These are phyloP conservation scores for Chelon labrosus DNA, from an alignment of 2,797 vertebrate species.

Conservation along the genomic window DNA sequence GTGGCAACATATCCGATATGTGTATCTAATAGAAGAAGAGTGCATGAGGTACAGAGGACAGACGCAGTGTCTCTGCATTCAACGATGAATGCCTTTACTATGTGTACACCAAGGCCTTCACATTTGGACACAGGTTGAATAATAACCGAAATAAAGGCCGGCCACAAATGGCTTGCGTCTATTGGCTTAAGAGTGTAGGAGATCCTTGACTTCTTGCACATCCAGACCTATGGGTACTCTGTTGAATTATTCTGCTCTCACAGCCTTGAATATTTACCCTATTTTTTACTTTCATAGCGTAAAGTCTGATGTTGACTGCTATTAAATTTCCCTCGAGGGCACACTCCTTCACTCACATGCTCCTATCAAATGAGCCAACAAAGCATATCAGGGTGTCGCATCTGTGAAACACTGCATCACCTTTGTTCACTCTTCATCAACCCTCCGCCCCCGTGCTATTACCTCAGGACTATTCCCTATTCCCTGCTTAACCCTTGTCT, in stretches of 20 bases:
- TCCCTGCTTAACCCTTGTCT: slow-evolving; percentile 84
- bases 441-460: slow-evolving; percentile 80
- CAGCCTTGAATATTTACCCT: slow-evolving; percentile 74
- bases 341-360: slow-evolving; percentile 77
- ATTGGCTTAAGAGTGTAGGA: slow-evolving; percentile 41
- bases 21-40: slow-evolving; percentile 57
- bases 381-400: slow-evolving; percentile 82
- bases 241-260: slow-evolving; percentile 68
- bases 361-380: slow-evolving; percentile 84
- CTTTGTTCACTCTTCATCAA: slow-evolving; percentile 86
- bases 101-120: slow-evolving; percentile 39
- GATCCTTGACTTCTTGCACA: slow-evolving; percentile 43
- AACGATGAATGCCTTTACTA: slow-evolving; percentile 52
- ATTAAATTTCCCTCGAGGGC: slow-evolving; percentile 84
- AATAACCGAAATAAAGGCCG: slow-evolving; percentile 67
- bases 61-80: slow-evolving; percentile 42
- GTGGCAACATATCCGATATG: slow-evolving; percentile 51
- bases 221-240: slow-evolving; percentile 25
- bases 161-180: slow-evolving; percentile 33
- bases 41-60: slow-evolving; percentile 35
- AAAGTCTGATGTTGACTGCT: slow-evolving; percentile 83
- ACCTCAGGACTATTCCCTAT: slow-evolving; percentile 82
- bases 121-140: slow-evolving; percentile 60
- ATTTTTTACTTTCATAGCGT: slow-evolving; percentile 76
- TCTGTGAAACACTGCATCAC: slow-evolving; percentile 84